A percentile compares a stretch with the other conserved stretches of the same genome.
phyloP scores from a whole-genome alignment of 2,113 vertebrate genomes.

The Eidolon helvum region DNA sequence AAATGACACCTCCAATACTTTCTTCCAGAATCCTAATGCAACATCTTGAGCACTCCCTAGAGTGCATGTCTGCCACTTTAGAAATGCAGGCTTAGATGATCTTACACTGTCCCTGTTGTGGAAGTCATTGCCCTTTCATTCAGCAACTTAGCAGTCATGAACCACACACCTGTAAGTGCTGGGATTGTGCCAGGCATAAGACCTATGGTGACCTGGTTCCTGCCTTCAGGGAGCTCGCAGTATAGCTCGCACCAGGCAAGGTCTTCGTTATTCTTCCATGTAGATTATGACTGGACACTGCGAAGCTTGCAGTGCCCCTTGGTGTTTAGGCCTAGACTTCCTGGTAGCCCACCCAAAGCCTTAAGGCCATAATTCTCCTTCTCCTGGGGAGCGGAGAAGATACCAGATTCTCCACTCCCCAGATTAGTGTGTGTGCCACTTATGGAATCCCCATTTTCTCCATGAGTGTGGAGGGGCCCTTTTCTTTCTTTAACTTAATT shows the following conservation, averaged over 20 bases:
- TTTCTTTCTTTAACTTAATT: not conserved
- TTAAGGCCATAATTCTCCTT: not conserved
- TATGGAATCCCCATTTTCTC: not conserved
- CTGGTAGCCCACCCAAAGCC: not conserved
- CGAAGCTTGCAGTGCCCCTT: not conserved
- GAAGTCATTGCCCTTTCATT: not conserved
- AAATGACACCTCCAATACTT: not conserved
- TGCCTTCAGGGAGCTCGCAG: not conserved
- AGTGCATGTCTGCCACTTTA: not conserved
- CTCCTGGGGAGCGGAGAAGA: not conserved
- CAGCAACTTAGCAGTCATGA: not conserved
- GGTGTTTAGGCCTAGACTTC: not conserved
- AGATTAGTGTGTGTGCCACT: not conserved
- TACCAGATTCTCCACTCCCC: not conserved
- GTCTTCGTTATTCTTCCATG: not conserved
- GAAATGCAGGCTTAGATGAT: not conserved
- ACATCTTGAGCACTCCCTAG: not conserved
- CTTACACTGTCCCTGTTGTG: not conserved
- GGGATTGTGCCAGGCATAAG: not conserved
- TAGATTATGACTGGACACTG: not conserved
- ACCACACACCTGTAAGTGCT: not conserved
- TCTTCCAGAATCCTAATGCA: not conserved
- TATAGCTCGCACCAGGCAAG: too few relatives aligned
- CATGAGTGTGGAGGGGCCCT: not conserved
- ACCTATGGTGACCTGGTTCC: not conserved